phyloP scores from a whole-genome alignment of 2,113 vertebrate genomes.

The Ranitomeya imitator region DNA sequence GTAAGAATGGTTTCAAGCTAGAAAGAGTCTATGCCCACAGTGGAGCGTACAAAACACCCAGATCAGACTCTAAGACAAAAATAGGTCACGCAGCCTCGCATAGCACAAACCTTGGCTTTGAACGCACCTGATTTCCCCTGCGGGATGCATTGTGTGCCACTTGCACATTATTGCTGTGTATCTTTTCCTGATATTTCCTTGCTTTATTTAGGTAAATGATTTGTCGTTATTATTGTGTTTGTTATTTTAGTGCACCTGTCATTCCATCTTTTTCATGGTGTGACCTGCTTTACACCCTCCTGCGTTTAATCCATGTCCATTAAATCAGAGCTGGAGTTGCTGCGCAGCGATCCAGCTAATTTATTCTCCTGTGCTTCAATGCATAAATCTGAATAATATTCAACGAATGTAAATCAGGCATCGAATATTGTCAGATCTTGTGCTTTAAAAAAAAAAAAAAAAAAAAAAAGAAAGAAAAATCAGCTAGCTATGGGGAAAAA shows the following conservation, averaged over 20 bases:
- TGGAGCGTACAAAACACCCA: neutral
- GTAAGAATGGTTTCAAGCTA: neutral
- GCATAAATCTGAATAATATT: neutral
- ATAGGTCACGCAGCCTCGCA: neutral
- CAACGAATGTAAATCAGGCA: neutral
- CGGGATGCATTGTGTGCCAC: neutral
- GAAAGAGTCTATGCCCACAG: neutral
- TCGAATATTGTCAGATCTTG: neutral
- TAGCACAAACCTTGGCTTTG: neutral
- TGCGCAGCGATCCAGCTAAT: conserved; percentile 8
- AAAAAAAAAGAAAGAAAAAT: neutral
- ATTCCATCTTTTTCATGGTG: neutral
- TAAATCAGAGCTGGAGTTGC: conserved; percentile 1
- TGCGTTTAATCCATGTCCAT: neutral
- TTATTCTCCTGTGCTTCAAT: conserved; percentile 8
- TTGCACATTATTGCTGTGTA: neutral
- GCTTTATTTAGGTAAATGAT: neutral
- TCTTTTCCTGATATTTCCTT: neutral
- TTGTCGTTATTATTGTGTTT: neutral
- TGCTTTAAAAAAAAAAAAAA: neutral
- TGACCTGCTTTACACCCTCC: conserved; percentile 4
- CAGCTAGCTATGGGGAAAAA: too few species aligned
- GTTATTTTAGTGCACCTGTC: neutral
- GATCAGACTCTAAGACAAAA: neutral
- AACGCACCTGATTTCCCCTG: neutral